phyloP scores from a whole-genome alignment of 2,888 invertebrate species.

The Cerastis leucographa region DNA sequence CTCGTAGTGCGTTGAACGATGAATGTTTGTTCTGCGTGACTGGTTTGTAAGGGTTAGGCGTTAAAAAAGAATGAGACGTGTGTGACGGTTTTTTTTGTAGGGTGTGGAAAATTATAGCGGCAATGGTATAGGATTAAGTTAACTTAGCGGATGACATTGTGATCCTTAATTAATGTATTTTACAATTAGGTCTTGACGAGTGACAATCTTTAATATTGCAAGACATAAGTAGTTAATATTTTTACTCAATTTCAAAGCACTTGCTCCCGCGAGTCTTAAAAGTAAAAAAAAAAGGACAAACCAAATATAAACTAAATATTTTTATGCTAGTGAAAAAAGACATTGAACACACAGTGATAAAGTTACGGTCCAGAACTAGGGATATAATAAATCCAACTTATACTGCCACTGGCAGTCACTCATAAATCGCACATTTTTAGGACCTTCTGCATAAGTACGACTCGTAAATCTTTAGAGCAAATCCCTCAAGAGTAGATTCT shows the following conservation, averaged over 20 bases:
- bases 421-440: constrained; percentile 68
- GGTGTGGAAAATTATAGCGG: not conserved
- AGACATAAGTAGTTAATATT: not conserved
- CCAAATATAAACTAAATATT: constrained; percentile 54
- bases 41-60: not conserved
- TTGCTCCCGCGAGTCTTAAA: not conserved
- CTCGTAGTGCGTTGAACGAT: constrained; percentile 14
- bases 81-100: not conserved
- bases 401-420: constrained; percentile 54
- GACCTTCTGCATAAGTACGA: constrained; percentile 61
- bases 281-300: constrained; percentile 29
- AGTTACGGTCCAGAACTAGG: constrained; percentile 51
- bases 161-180: not conserved
- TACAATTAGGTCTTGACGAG: not conserved
- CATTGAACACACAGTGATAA: constrained; percentile 44
- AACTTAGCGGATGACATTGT: not conserved
- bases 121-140: not conserved
- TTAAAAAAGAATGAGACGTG: constrained; percentile 25
- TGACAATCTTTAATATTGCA: not conserved
- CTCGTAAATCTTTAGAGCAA: constrained; percentile 64
- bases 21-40: constrained; percentile 29
- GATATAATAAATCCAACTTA: constrained; percentile 62
- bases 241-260: not conserved
- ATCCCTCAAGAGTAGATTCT: constrained; percentile 50
- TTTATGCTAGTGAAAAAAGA: constrained; percentile 60